phyloP scores from a whole-genome alignment of 2,888 invertebrate species.

The Hydropsyche betteni region DNA sequence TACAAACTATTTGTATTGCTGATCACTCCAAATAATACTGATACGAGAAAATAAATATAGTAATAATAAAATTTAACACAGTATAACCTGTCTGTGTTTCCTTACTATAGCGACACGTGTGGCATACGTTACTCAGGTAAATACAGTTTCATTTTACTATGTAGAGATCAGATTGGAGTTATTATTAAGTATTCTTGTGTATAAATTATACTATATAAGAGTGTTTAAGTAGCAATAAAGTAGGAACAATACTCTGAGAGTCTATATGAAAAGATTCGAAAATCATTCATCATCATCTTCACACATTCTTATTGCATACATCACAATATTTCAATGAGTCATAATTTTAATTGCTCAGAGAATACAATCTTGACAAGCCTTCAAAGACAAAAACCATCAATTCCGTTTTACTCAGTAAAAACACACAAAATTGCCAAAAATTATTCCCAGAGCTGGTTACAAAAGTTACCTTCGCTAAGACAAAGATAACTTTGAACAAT shows the following conservation, averaged over 20 bases:
- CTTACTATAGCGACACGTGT: no score
- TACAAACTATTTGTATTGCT: slow-evolving; percentile 36
- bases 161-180: slow-evolving; percentile 28
- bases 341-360: slow-evolving; percentile 23
- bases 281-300: slow-evolving; percentile 44
- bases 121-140: background rate
- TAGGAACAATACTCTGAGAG: slow-evolving; percentile 43
- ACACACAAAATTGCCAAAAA: slow-evolving; percentile 6
- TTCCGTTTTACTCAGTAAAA: slow-evolving; percentile 22
- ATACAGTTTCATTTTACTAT: slow-evolving; percentile 5
- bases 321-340: slow-evolving; percentile 46
- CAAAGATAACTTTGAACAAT: slow-evolving; percentile 18
- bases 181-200: slow-evolving; percentile 18
- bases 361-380: slow-evolving; percentile 5
- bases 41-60: slow-evolving; percentile 39
- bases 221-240: slow-evolving; percentile 40
- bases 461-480: slow-evolving; percentile 2
- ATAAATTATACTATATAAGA: slow-evolving; percentile 36
- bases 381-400: background rate
- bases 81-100: background rate
- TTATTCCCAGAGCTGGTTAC: slow-evolving; percentile 9
- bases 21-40: slow-evolving; percentile 42
- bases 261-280: slow-evolving; percentile 47
- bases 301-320: slow-evolving; percentile 49
- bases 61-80: slow-evolving; percentile 27